A percentile compares a stretch with the other conserved stretches of the same genome.
Evolutionary conservation across 2,113 vertebrate genomes (phyloP).

Genomic region (Cyprinus carpio): DNA sequence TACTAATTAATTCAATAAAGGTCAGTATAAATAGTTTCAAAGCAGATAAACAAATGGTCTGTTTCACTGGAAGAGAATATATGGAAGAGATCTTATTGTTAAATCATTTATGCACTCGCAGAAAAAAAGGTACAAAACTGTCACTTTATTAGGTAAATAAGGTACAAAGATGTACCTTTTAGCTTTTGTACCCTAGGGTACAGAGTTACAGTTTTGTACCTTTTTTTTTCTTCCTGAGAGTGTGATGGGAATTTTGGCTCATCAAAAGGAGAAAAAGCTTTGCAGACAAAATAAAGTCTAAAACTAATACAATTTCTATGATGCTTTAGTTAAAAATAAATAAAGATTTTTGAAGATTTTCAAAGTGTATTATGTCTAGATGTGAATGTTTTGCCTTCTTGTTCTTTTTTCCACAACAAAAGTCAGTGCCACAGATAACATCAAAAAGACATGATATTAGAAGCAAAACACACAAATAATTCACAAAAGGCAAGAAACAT

Average conservation of each 20-base stretch:
- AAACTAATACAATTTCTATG: neutral
- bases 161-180: too few relatives aligned
- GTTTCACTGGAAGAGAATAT: neutral
- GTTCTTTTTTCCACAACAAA: neutral
- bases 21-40: neutral
- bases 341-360: neutral
- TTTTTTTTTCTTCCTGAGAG: too few relatives aligned
- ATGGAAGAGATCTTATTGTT: too few relatives aligned
- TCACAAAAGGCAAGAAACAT: neutral
- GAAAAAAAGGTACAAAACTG: too few relatives aligned
- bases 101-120: neutral
- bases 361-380: neutral
- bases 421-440: neutral
- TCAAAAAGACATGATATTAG: neutral
- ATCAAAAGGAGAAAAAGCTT: neutral
- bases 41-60: neutral
- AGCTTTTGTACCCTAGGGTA: too few relatives aligned
- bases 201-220: too few relatives aligned
- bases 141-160: too few relatives aligned
- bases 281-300: neutral
- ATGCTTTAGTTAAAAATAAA: neutral
- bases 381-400: neutral
- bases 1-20: slow-evolving; percentile 12
- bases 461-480: neutral
- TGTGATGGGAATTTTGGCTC: neutral